Evolutionary conservation across 2,888 invertebrate species (phyloP).

Genomic region (Mythimna ferrago): DNA sequence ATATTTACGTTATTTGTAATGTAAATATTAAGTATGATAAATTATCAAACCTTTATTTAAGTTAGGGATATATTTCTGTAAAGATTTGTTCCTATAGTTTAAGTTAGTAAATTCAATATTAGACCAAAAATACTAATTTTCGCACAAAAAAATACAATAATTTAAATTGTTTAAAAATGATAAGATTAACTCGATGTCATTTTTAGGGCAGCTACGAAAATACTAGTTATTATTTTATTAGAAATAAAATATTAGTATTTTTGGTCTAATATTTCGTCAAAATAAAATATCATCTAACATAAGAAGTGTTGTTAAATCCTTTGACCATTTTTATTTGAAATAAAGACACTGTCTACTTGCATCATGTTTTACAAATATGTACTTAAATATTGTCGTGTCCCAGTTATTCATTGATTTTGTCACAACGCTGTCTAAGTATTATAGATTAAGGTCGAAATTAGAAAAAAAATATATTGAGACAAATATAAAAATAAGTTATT

Average conservation of each 20-base stretch:
- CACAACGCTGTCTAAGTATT: slow-evolving; percentile 74
- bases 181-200: no score
- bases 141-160: no score
- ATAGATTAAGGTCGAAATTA: slow-evolving; percentile 66
- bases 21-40: slow-evolving; percentile 82
- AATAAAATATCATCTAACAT: slow-evolving; percentile 17
- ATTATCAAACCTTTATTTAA: slow-evolving; percentile 70
- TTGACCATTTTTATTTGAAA: slow-evolving; percentile 20
- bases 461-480: slow-evolving; percentile 41
- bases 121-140: slow-evolving; percentile 26
- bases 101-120: slow-evolving; percentile 33
- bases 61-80: slow-evolving; percentile 40
- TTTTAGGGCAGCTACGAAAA: neutral
- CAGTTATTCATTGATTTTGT: slow-evolving; percentile 59
- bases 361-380: slow-evolving; percentile 53
- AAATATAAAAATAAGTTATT: slow-evolving; percentile 30
- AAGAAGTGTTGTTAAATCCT: slow-evolving; percentile 19
- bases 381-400: slow-evolving; percentile 63
- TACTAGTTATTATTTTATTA: neutral
- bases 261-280: slow-evolving; percentile 24
- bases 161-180: no score
- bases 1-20: slow-evolving; percentile 69
- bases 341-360: slow-evolving; percentile 17
- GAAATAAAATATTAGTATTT: slow-evolving; percentile 1
- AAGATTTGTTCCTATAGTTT: slow-evolving; percentile 59